Base-by-base conservation (phyloP, 2,888 invertebrate species). In the Boloria selene region DNA sequence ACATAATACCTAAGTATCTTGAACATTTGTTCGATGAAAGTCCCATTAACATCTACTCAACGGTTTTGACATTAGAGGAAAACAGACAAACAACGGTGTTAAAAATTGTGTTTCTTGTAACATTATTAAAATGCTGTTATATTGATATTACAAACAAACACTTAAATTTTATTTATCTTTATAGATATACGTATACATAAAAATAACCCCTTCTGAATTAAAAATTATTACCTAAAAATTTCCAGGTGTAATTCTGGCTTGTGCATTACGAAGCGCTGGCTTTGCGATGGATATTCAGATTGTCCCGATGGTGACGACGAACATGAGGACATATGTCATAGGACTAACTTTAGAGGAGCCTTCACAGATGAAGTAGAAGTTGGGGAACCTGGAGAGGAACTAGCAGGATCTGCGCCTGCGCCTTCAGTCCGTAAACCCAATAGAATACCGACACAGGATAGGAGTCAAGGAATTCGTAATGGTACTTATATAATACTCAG, bases 231-330 rank as follows among this genome's bases (percentile, higher is more conserved):
- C 50, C 47, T 53, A 13, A 42, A 52, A 64, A 16, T 58, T 69
- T 64, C 51, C 78, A 92, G 92, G 13, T 92, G 93, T 72, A 78
- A 74, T 4, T 80, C 83, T 1, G 90, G 90, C 5, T 80, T 80
- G 1, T 93, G 93, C 70, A 85, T 93, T 54, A 77, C 80, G 16
- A 86, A 83, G 58, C 82, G 86, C 4, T 93, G 92, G 92, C 69
- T 89, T 17, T 93, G 93, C 72, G 93, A 93, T 67, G 93, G 93
- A 1, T 92, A 91, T 77, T 76, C 82, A 0, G 93, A 93, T 78
- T 93, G 93, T 67, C 82, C 88, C 0, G 77, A 74, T 1, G 90
- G 88, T 0, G 91, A 91, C 49, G 92, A 92, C 69, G 92, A 92
- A 71, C 67, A 74, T 0, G 78, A 79, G 2, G 72, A 72, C 0